Percentiles rank a stretch among this genome's conserved stretches.
Evolutionary conservation across 2,797 vertebrate species (phyloP).

Genomic region (Passerculus sandwichensis): DNA sequence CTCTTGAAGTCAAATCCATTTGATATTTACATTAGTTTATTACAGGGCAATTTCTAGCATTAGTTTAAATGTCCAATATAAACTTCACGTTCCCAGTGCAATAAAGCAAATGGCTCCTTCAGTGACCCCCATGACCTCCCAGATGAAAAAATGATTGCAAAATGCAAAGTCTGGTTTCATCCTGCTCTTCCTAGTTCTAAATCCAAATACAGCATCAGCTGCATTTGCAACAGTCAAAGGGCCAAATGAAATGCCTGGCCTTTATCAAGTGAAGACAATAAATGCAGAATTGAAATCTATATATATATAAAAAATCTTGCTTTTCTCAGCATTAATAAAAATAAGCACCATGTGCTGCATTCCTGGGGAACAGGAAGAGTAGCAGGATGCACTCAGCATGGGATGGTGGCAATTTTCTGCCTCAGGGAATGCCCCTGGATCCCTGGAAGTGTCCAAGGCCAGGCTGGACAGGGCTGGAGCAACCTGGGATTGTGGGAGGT

Average conservation of each 20-base stretch:
- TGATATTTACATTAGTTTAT: constrained; percentile 40
- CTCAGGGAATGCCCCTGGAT: background rate
- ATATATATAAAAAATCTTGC: background rate
- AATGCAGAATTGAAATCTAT: background rate
- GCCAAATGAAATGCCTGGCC: background rate
- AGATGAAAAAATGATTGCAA: background rate
- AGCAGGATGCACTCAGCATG: background rate
- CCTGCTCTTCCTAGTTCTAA: background rate
- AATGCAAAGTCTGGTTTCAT: background rate
- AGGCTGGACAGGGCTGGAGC: rapidly evolving
- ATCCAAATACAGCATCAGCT: background rate
- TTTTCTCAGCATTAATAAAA: background rate
- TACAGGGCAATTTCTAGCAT: constrained; percentile 9
- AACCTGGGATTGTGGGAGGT: background rate
- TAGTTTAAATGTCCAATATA: constrained; percentile 12
- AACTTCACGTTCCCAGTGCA: constrained; percentile 7
- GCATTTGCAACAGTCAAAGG: constrained; percentile 15
- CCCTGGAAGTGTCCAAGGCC: background rate
- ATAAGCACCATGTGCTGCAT: background rate
- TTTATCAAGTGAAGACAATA: background rate
- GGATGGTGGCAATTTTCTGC: background rate
- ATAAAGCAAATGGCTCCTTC: constrained; percentile 10
- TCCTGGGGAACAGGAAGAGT: background rate
- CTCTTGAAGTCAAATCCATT: background rate
- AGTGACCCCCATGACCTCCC: background rate